These are phyloP conservation scores for Pseudomugil gertrudae DNA, from an alignment of 2,797 vertebrate genomes.

Conservation along the genomic window DNA sequence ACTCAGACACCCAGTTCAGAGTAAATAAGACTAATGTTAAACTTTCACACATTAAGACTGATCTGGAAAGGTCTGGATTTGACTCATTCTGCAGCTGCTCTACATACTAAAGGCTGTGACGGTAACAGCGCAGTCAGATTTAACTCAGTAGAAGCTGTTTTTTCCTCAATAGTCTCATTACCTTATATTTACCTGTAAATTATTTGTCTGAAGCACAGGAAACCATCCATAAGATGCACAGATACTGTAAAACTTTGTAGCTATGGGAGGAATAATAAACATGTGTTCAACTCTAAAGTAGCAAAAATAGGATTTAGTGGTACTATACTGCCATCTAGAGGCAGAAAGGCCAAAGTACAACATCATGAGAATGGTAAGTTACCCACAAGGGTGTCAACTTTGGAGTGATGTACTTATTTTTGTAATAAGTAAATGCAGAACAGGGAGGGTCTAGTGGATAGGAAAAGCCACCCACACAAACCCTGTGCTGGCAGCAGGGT, in stretches of 20 bases:
- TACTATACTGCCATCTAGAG: slow-evolving; percentile 58
- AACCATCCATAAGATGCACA: not conserved
- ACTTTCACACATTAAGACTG: slow-evolving; percentile 18
- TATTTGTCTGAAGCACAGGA: not conserved
- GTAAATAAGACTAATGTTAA: slow-evolving; percentile 37
- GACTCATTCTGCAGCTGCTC: slow-evolving; percentile 22
- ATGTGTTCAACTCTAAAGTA: not conserved
- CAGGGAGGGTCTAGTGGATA: too few relatives aligned
- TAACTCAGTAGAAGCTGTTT: not conserved
- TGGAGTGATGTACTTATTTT: not conserved
- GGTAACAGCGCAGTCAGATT: not conserved
- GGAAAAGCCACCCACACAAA: too few relatives aligned
- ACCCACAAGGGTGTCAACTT: not conserved
- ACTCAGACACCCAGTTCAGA: slow-evolving; percentile 18
- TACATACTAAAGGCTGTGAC: slow-evolving; percentile 29
- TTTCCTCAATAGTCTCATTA: not conserved
- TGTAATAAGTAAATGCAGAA: not conserved
- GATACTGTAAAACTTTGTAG: not conserved
- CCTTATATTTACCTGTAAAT: not conserved
- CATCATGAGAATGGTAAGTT: fast-evolving
- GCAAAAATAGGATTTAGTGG: not conserved
- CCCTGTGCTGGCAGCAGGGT: too few relatives aligned
- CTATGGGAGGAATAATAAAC: not conserved
- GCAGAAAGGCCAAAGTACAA: not conserved
- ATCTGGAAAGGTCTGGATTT: not conserved